These are phyloP conservation scores for Pluvianellus socialis DNA, from an alignment of 2,113 vertebrate genomes.

Conservation along the genomic window DNA sequence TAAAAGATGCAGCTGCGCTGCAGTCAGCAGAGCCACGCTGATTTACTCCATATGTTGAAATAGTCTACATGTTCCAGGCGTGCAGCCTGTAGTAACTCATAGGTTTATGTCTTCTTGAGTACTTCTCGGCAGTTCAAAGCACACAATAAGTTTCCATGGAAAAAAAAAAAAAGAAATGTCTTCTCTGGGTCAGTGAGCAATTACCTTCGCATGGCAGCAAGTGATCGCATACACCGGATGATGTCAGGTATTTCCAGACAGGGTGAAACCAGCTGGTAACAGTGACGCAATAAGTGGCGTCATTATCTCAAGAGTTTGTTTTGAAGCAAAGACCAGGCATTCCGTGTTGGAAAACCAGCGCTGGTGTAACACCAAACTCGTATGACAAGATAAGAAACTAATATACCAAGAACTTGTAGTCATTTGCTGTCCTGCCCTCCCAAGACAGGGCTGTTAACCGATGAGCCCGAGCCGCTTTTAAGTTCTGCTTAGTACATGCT, in stretches of 20 bases:
- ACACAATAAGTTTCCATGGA: not conserved
- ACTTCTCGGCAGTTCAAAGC: not conserved
- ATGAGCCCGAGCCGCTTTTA: not conserved
- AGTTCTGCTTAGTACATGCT: not conserved
- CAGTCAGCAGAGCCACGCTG: not conserved
- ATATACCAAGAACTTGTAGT: not conserved
- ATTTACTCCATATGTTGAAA: constrained; percentile 4
- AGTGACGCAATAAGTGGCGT: not conserved
- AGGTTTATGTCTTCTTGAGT: not conserved
- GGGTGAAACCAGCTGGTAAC: not conserved
- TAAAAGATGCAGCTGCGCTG: not conserved
- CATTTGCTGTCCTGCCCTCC: not conserved
- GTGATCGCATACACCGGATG: not conserved
- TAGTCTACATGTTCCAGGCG: not conserved
- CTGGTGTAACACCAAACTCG: not conserved
- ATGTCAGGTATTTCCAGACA: not conserved
- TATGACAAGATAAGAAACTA: not conserved
- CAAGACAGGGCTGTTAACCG: not conserved
- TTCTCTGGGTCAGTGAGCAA: not conserved
- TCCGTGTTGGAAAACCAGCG: not conserved
- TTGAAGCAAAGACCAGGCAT: not conserved
- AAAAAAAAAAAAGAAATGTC: not conserved
- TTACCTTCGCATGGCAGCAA: not conserved
- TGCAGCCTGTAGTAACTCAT: constrained; percentile 11
- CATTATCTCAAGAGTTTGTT: not conserved